These are phyloP conservation scores for Ceriagrion tenellum DNA, from an alignment of 2,888 invertebrate genomes.

Conservation along the genomic window DNA sequence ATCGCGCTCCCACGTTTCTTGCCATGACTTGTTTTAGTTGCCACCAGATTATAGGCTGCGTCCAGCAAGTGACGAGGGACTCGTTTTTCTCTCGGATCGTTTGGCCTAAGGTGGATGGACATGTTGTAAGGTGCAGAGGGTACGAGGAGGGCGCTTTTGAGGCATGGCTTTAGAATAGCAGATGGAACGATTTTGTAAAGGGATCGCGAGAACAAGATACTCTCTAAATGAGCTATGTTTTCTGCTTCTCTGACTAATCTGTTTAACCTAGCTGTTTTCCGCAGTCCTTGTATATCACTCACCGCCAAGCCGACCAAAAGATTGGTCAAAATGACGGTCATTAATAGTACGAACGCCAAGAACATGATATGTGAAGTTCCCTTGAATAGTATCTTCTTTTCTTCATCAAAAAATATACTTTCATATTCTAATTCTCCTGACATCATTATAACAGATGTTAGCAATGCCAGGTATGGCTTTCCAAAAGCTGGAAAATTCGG, in stretches of 20 bases:
- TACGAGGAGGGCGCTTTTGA: conserved; percentile 86
- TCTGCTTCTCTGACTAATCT: conserved; percentile 89
- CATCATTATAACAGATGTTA: conserved; percentile 94
- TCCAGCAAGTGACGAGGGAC: conserved; percentile 87
- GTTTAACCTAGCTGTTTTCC: conserved; percentile 83
- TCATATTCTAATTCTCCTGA: conserved; percentile 92
- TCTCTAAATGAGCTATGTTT: conserved; percentile 89
- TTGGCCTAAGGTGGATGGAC: conserved; percentile 87
- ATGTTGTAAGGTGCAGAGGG: conserved; percentile 85
- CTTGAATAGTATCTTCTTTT: conserved; percentile 80
- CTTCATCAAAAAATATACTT: conserved; percentile 85
- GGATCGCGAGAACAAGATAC: conserved; percentile 88
- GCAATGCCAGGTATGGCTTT: conserved; percentile 78
- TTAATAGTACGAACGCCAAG: conserved; percentile 87
- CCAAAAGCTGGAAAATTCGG: conserved; percentile 87
- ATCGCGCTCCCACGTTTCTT: not conserved
- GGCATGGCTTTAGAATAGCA: conserved; percentile 83
- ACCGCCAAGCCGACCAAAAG: conserved; percentile 91
- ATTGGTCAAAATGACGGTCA: conserved; percentile 91
- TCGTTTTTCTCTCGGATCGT: conserved; percentile 89
- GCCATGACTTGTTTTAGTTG: conserved; percentile 79
- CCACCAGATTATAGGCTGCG: conserved; percentile 87
- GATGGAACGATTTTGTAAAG: conserved; percentile 82
- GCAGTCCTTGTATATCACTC: conserved; percentile 86
- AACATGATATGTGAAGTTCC: conserved; percentile 88